Base-by-base conservation (phyloP, 2,888 invertebrate species). In the Eupelmus urozonus region DNA sequence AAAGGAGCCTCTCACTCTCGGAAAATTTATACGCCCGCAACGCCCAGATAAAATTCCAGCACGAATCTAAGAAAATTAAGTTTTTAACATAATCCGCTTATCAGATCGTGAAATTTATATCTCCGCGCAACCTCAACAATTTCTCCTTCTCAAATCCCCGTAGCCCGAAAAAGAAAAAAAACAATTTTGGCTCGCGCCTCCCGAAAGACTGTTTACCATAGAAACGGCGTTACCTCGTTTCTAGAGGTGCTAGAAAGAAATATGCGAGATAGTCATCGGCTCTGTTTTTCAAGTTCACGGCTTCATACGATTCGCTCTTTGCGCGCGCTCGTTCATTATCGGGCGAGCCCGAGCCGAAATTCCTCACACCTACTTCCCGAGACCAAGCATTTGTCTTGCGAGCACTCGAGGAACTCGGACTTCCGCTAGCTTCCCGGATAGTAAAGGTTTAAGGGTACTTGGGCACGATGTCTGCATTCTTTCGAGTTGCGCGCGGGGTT, bases 261-360 rank as follows among this genome's bases (percentile, higher is more conserved):
- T 57, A 16, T n/a, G n/a, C 13, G n/a, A 59, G 69, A 69, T 69
- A 57, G 13, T 1, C n/a, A 69, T 57, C 69, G 5, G 59, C 59
- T 70, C 29, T 29, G 59, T 59, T 70, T 53, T 70, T 45, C 57
- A 70, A 70, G 45, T 70, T 59, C 59, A 49, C 70, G 70, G 18
- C n/a, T 27, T 57, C 13, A 16, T 18, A 55, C 27, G 59, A 59
- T 45, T 70, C 59, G 25, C 42, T 18, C 23, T 5, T n/a, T 4
- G 13, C 53, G 3, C 59, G 7, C 59, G 59, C 59, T 40, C 42
- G 18, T 55, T 25, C 42, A 57, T 69, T 57, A 57, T 69, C 42
- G 11, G 3, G 34, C 20, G 49, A 49, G 25, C 25, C 2, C 29
- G 53, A 11, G 57, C 45, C 57, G 45, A 42, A 69, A 69, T 57